Percentiles rank a stretch among this genome's conserved stretches.
These are phyloP conservation scores for Macrotrachela quadricornifera DNA, from an alignment of 1,140 invertebrate genomes.

Conservation along the genomic window DNA sequence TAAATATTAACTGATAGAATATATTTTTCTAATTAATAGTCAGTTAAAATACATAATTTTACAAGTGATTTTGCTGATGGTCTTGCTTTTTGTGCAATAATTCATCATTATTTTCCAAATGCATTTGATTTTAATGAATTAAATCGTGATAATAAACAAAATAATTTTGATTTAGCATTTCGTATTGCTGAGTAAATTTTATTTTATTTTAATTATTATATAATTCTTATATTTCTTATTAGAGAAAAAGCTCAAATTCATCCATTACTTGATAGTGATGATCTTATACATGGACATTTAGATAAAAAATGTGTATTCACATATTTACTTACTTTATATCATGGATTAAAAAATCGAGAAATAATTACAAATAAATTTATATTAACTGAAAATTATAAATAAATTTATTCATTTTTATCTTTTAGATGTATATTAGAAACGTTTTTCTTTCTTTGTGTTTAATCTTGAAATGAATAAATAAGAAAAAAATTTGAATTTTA, in stretches of 20 bases:
- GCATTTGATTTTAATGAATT: slow-evolving; percentile 75
- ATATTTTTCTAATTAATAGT: slow-evolving; percentile 37
- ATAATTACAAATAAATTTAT: no score
- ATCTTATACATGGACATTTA: slow-evolving; percentile 33
- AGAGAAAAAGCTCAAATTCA: background rate
- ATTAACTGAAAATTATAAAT: no score
- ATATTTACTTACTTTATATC: slow-evolving; percentile 82
- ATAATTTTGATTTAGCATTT: slow-evolving; percentile 91
- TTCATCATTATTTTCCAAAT: slow-evolving; percentile 83
- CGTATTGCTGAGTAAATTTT: slow-evolving; percentile 64
- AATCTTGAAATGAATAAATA: no score
- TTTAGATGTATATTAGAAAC: no score
- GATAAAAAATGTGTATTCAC: slow-evolving; percentile 99
- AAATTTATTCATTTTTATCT: no score
- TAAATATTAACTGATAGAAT: no score
- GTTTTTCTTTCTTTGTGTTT: no score
- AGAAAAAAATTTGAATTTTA: no score
- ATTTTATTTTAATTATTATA: background rate
- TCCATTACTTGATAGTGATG: background rate
- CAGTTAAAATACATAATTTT: slow-evolving; percentile 84
- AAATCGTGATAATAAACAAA: slow-evolving; percentile 58
- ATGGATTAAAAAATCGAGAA: background rate
- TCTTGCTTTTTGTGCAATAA: slow-evolving; percentile 78
- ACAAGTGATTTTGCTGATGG: slow-evolving; percentile 85
- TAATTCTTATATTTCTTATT: background rate